phyloP scores from a whole-genome alignment of 2,797 vertebrate genomes.

The Gallinago solitaria region DNA sequence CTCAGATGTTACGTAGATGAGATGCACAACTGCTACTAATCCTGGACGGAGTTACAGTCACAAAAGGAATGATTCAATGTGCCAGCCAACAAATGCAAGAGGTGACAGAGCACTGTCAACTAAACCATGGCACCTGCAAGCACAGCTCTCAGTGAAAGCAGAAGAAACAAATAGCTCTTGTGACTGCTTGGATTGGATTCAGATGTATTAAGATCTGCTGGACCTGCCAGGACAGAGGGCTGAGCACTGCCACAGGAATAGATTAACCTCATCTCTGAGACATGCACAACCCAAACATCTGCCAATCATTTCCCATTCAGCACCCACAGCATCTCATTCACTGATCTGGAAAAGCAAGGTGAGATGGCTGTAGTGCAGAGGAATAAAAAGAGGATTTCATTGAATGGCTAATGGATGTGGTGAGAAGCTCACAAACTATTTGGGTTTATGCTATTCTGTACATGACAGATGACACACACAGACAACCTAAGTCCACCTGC shows the following conservation, averaged over 20 bases:
- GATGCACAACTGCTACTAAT: neutral
- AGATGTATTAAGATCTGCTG: neutral
- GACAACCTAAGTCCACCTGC: neutral
- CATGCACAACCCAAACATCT: neutral
- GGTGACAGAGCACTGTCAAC: neutral
- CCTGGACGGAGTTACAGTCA: neutral
- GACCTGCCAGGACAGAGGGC: neutral
- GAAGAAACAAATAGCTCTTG: neutral
- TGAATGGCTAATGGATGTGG: neutral
- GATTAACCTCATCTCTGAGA: neutral
- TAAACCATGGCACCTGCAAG: neutral
- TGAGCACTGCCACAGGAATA: neutral
- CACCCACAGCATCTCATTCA: neutral
- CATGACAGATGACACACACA: neutral
- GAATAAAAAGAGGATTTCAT: neutral
- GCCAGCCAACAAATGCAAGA: neutral
- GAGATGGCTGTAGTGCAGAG: neutral
- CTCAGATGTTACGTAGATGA: neutral
- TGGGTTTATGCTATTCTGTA: neutral
- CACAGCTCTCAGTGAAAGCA: neutral
- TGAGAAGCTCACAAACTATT: neutral
- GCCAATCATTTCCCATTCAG: neutral
- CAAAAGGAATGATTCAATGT: neutral
- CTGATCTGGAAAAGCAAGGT: neutral
- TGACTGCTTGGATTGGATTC: neutral